Evolutionary conservation across 37 sponge, comb jelly and placozoan genomes (phyloP).

Genomic region (Diacarnus erythraeanus): DNA sequence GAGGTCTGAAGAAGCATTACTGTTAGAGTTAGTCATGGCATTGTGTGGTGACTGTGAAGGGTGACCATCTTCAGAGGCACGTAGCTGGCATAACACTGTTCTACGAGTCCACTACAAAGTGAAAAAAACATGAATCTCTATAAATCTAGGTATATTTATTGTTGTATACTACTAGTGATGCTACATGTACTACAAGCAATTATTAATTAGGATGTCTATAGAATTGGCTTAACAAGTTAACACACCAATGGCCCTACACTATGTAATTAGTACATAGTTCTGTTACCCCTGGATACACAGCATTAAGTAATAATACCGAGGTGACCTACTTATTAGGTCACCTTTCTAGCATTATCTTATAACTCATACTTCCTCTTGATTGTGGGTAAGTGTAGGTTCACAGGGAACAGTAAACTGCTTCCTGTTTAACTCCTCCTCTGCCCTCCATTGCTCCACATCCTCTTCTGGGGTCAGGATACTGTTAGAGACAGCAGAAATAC

Average conservation of each 20-base stretch:
- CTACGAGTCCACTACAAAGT: slow-evolving; percentile 44
- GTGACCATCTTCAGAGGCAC: background rate
- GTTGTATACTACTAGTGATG: no score
- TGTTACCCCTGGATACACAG: no score
- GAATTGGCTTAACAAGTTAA: no score
- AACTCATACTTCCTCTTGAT: slow-evolving; percentile 47
- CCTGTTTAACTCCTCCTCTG: slow-evolving; percentile 45
- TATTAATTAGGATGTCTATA: no score
- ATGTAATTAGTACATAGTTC: no score
- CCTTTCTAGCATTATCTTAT: no score
- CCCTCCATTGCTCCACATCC: slow-evolving; percentile 35
- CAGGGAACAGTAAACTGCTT: slow-evolving; percentile 3
- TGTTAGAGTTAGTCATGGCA: background rate
- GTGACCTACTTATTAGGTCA: no score
- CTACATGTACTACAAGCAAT: no score
- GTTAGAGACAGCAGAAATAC: slow-evolving; percentile 24
- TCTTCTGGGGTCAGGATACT: slow-evolving; percentile 57
- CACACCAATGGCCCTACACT: no score
- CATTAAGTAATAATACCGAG: no score
- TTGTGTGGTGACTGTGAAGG: background rate
- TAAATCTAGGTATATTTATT: no score
- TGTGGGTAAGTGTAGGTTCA: slow-evolving; percentile 32
- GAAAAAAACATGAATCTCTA: background rate
- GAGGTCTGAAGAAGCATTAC: background rate
- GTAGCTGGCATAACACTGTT: slow-evolving; percentile 32